Evolutionary conservation across 2,797 vertebrate genomes (phyloP), one percentile per base, ranked within the genome.

Genomic region (Pogoniulus pusillus): DNA sequence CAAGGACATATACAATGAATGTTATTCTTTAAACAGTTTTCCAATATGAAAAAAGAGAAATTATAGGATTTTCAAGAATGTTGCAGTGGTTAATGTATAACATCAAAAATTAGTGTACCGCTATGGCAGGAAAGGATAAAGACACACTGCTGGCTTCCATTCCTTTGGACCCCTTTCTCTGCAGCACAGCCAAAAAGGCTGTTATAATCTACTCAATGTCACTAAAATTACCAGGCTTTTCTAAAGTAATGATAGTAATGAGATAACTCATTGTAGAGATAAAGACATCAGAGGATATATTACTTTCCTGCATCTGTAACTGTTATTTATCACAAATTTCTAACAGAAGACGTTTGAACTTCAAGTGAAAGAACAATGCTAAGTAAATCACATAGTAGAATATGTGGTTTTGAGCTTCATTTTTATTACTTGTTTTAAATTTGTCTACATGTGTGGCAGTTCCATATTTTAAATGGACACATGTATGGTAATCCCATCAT

Each of bases 151-250:
- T 90, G 79, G 82, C 64, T 95, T 75, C 47, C 39, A 16, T 47
- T 92, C 41, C 55, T 83, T 91, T 92, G 90, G 90, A 89, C 39
- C 51, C 47, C 57, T 83, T 85, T 85, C 85, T 90, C 57, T 78
- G n/a, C 51, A 72, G 27, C 20, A 81, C 83, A 90, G 80, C 63
- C 77, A 88, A 63, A 83, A 91, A 80, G 29, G 16, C 70, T 91
- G 82, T 90, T 95, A 90, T 73, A 90, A 90, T 93, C 87, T 70
- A 88, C 87, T 90, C 77, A 57, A 71, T 92, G 87, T 83, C 93
- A 91, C 57, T 39, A 86, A 85, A 93, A 94, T 89, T 86, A 63
- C 80, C 53, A 85, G 43, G 73, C 83, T 88, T 90, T 90, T 65
- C 85, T 83, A 41, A 84, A 90, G 24, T 66, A 82, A 85, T 89